Base-by-base conservation (phyloP, 2,888 invertebrate genomes). In the Erannis defoliaria region DNA sequence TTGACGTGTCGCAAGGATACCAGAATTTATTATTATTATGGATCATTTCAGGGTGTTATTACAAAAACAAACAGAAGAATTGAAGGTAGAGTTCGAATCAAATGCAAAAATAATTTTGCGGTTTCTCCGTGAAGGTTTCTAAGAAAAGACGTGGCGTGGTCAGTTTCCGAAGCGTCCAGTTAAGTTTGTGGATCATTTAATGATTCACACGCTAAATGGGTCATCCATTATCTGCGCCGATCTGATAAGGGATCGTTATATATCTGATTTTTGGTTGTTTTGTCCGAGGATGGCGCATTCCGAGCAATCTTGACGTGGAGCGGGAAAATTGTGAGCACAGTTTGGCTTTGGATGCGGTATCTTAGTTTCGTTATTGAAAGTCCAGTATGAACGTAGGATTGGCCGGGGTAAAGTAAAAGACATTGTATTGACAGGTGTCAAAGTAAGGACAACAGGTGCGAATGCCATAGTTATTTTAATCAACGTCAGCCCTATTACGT, bases 181-280 rank as follows among this genome's bases (percentile, higher is more conserved):
- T 73, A 76, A 73, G 69, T 74, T 78, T 69, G 80, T 76, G 58
- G 57, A 42, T 63, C 54, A 64, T 82, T 85, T 82, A 87, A 85
- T 88, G 90, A 90, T 86, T 88, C 88, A 88, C 82, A 78, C 77
- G 74, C 77, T 85, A 88, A 91, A 90, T 90, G 91, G 90, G 86
- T 89, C 90, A 88, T 89, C 84, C 86, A 87, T 90, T 90, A 91
- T 92, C 89, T 76, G 76, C 77, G 76, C 84, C 85, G 80, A 89
- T 89, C 91, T 87, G 91, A 91, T 92, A 91, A 86, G 80, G 80
- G 78, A 82, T 85, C 83, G 80, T 83, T 81, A 84, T 87, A 84
- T 85, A 80, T 85, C 79, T 79, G 78, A 79, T 76, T 71, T 73
- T 74, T 85, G 81, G 80, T 80, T 77, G 75, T 84, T 81, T 79